Evolutionary conservation across 2,888 invertebrate genomes (phyloP), one percentile per base, ranked within the genome.

Genomic region (Glyphotaelius pellucidus): DNA sequence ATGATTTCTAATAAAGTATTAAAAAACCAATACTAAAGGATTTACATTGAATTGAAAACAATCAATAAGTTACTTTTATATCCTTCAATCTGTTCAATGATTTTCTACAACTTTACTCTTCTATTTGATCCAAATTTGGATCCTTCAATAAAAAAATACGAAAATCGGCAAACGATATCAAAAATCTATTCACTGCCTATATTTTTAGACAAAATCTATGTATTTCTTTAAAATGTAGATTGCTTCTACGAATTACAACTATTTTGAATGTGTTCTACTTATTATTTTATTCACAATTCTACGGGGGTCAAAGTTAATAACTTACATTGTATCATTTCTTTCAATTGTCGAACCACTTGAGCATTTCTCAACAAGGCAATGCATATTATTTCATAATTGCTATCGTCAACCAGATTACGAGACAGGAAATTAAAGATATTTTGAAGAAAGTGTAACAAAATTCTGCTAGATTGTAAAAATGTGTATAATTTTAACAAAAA

Each of bases 271-370:
- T 86, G 38, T 35, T 19, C 86, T 86, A 86, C 30, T 7, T n/a
- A 38, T n/a, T 47, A 42, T 47, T 15, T n/a, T 85, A 85, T 85
- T 85, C 7, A 87, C 85, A 85, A 32, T 31, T 31, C 52, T 87
- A 32, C 67, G 15, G 31, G 87, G 87, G 67, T 31, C 67, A 67
- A 87, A 67, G 1, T 9, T 31, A 47, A 47, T 87, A 87, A 38
- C 52, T 67, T 87, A 87, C 30, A 67, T n/a, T 5, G 67, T n/a
- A 67, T 67, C 25, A n/a, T 47, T 67, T 87, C 87, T 15, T 87
- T 87, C 67, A 87, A 87, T 87, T 87, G 87, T 87, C 87, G 25
- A 67, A 67, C n/a, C 67, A 87, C 87, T 87, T 87, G 87, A 87
- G 87, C 87, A 67, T 67, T 87, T 67, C 31, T 87, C 32, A 32